Conservation (phyloP, 1,140 invertebrate species). For the Danaus melanippus region DNA sequence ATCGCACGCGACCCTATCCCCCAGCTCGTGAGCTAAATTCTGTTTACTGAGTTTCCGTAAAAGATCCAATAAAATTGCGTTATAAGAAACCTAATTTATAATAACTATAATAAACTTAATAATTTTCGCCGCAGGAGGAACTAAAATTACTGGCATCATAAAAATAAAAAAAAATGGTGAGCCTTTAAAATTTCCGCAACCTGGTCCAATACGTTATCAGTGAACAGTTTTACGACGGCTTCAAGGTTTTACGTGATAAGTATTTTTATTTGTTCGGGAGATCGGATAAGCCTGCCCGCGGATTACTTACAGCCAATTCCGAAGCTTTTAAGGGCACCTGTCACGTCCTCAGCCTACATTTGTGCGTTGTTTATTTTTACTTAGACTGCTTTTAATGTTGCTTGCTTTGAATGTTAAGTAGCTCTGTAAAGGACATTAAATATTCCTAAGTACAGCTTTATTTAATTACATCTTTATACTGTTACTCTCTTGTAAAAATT, state of each 20-base stretch:
- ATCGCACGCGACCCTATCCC: too few relatives aligned
- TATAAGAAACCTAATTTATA: too few relatives aligned
- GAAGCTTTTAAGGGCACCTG: slow-evolving; percentile 38
- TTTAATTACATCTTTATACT: slow-evolving; percentile 4
- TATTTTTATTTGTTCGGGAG: slow-evolving; percentile 41
- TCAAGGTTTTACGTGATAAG: slow-evolving; percentile 38
- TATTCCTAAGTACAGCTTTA: slow-evolving; percentile 2
- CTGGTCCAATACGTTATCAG: slow-evolving; percentile 16
- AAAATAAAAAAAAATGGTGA: too few relatives aligned
- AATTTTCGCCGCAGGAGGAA: too few relatives aligned
- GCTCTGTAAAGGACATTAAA: too few relatives aligned
- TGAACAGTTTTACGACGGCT: slow-evolving; percentile 15
- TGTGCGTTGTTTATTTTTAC: slow-evolving; percentile 22
- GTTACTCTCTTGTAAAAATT: neutral
- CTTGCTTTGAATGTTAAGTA: slow-evolving; percentile 5
- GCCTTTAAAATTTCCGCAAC: slow-evolving; percentile 6
- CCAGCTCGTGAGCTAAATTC: too few relatives aligned
- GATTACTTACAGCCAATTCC: slow-evolving; percentile 24
- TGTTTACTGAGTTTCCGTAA: too few relatives aligned
- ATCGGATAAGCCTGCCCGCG: slow-evolving; percentile 29
- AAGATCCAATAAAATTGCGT: too few relatives aligned
- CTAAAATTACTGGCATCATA: too few relatives aligned
- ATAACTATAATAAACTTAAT: too few relatives aligned
- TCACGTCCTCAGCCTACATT: slow-evolving; percentile 30
- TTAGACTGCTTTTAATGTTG: slow-evolving; percentile 19